These are phyloP conservation scores for Bombyx mandarina DNA, from an alignment of 1,140 invertebrate genomes.

Conservation along the genomic window DNA sequence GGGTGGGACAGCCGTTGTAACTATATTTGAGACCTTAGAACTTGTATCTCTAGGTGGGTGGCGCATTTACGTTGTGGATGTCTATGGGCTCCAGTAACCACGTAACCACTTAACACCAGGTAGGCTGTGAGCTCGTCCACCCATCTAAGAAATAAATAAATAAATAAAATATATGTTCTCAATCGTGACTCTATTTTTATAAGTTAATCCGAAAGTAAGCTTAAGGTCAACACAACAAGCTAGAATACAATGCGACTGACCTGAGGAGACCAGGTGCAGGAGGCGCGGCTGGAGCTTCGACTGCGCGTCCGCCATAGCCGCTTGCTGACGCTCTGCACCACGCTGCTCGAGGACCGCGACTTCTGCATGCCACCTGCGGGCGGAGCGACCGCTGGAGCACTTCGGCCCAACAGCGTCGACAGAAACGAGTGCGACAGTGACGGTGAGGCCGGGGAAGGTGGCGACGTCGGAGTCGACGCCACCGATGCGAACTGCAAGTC, in stretches of 20 bases:
- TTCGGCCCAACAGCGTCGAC: conserved; percentile 76
- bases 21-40: too few species aligned
- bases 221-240: not conserved
- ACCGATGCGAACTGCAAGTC: conserved; percentile 59
- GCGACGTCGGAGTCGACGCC: conserved; percentile 63
- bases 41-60: too few species aligned
- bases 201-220: too few species aligned
- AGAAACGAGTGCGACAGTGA: conserved; percentile 76
- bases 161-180: too few species aligned
- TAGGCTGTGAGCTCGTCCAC: too few species aligned
- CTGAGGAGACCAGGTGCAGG: conserved; percentile 83
- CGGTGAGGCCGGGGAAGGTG: conserved; percentile 69
- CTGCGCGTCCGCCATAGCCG: conserved; percentile 86
- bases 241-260: conserved; percentile 73
- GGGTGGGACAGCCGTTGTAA: too few species aligned
- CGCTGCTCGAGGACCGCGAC: conserved; percentile 87
- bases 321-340: conserved; percentile 86
- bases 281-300: conserved; percentile 80
- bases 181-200: too few species aligned
- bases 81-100: too few species aligned
- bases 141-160: too few species aligned
- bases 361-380: conserved; percentile 84
- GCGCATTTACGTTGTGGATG: too few species aligned
- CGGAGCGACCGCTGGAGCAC: conserved; percentile 60
- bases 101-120: too few species aligned